Base-by-base conservation (phyloP, 2,113 vertebrate species). In the Herpailurus yagouaroundi region DNA sequence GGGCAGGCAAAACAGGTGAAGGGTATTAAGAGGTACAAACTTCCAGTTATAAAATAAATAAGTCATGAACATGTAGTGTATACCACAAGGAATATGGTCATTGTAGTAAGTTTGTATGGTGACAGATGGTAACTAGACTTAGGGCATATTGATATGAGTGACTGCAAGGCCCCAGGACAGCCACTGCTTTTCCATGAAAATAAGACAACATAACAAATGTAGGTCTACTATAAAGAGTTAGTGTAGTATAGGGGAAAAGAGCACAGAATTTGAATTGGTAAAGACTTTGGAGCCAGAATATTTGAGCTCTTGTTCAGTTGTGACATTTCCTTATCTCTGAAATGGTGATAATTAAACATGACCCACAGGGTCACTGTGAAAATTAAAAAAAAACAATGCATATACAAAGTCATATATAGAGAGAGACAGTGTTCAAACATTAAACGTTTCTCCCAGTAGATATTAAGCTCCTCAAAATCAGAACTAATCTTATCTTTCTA, bases 261-360 rank as follows among this genome's bases (percentile, higher is more conserved):
- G 27, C 31, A 83, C 50, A 18, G 31, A 52, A 81, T 52, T 19
- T 93, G 69, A 31, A 63, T 23, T 93, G 66, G 7, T 85, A 84
- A 93, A 87, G 63, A 95, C 93, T 64, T 33, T 64, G 1, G 16
- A 84, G 16, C 23, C 29, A 90, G 50, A 94, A 81, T 19, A 88
- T 90, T 33, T 92, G 64, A 71, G 16, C 63, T 84, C 38, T 88
- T 95, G 15, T 27, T 57, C 4, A 50, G 27, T 82, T 86, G 7
- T 87, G 41, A 69, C 60, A 91, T 66, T 96, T 86, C 29, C 64
- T 95, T 87, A 55, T 94, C 60, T 88, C 33, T 95, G 77, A 96
- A 92, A 91, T 74, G 13, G 18, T 91, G 55, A 82, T 31, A 45
- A 91, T 91, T 85, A 86, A 96, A 97, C 12, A 21, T 27, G 71